These are phyloP conservation scores for Scotopteryx bipunctaria DNA, from an alignment of 2,888 invertebrate species.

Conservation along the genomic window DNA sequence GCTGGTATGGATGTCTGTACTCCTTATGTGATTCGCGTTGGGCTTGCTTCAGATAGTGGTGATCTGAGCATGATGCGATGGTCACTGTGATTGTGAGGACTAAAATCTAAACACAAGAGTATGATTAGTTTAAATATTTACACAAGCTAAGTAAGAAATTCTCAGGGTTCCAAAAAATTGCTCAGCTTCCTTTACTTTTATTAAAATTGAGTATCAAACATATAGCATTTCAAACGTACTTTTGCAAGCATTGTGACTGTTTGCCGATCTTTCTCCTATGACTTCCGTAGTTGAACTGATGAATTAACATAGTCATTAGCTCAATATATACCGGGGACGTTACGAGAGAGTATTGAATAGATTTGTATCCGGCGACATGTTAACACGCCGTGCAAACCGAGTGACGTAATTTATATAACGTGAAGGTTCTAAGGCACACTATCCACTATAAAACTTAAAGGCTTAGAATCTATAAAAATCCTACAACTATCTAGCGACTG, in stretches of 20 bases:
- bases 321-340: slow-evolving; percentile 82
- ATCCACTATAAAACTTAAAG: slow-evolving; percentile 2
- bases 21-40: slow-evolving; percentile 57
- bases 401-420: slow-evolving; percentile 81
- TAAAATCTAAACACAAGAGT: slow-evolving; percentile 55
- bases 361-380: slow-evolving; percentile 73
- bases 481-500: too few species aligned
- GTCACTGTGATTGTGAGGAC: slow-evolving; percentile 53
- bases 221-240: slow-evolving; percentile 53
- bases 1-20: slow-evolving; percentile 55
- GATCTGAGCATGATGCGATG: slow-evolving; percentile 56
- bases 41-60: slow-evolving; percentile 52
- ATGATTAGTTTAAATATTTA: slow-evolving; percentile 12
- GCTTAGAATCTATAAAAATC: too few species aligned
- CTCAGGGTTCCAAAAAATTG: too few species aligned
- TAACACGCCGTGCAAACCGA: slow-evolving; percentile 62
- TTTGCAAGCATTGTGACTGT: slow-evolving; percentile 76
- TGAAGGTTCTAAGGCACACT: slow-evolving; percentile 61
- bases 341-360: slow-evolving; percentile 80
- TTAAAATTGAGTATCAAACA: not conserved
- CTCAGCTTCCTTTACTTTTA: not conserved
- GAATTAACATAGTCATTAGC: slow-evolving; percentile 79
- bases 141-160: slow-evolving; percentile 3
- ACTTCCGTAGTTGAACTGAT: slow-evolving; percentile 79
- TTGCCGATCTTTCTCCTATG: slow-evolving; percentile 73